Evolutionary conservation across 2,888 invertebrate genomes (phyloP), one percentile per base, ranked within the genome.

Genomic region (Tuta absoluta): DNA sequence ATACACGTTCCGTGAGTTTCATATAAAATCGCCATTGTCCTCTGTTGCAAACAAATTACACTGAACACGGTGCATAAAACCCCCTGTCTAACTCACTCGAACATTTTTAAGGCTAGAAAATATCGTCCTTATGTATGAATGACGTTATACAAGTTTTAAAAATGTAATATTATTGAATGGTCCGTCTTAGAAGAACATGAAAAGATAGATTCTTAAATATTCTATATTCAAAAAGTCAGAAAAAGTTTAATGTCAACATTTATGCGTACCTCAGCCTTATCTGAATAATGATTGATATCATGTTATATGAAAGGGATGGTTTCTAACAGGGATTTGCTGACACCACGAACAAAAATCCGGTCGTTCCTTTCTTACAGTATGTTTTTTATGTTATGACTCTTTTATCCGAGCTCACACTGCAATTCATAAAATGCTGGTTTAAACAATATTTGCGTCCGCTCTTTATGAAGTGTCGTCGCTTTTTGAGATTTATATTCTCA

Each of bases 11-110:
- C 60, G 45, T 38, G 45, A 41, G 60, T 41, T 60, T 60, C 21
- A 60, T 60, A 45, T 24, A 60, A 60, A 60, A 45, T 45, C 38
- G 45, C 45, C 45, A 60, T 60, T 60, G 60, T 45, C n/a, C 37
- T 58, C 19, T 58, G 38, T 21, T 17, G 45, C 12, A 24, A 53
- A 53, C 21, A 60, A 11, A 45, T 60, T 60, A 60, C 38, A 56
- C 28, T n/a, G 3, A 17, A 24, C 41, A 41, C 8, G 45, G 45
- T 45, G 45, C n/a, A 45, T 7, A 45, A 45, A n/a, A 45, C 45
- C 2, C 45, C 8, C 37, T 8, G 37, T 45, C 45, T 45, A n/a
- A 41, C 14, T 28, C 28, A 28, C 3, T 4, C 5, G 28, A 28
- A n/a, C n/a, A n/a, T n/a, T n/a, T n/a, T n/a, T n/a, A n/a, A n/a